Percentiles rank a stretch among this genome's conserved stretches.
These are phyloP conservation scores for Phylloscopus whistleri DNA, from an alignment of 2,113 vertebrate species.

Conservation along the genomic window DNA sequence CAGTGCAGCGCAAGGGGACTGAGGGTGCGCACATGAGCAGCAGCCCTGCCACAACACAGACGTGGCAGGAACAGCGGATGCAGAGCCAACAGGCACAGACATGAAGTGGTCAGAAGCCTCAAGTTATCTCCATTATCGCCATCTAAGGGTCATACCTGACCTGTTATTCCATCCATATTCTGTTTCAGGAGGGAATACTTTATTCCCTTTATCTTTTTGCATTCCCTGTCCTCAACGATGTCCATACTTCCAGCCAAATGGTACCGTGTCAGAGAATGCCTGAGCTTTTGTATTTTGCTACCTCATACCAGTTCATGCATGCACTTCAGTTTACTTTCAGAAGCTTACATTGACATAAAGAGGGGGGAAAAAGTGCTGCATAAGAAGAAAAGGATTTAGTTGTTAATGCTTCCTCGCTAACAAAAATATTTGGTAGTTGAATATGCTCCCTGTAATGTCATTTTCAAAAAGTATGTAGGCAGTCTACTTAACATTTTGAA, in stretches of 20 bases:
- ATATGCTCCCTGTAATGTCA: background rate
- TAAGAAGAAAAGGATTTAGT: background rate
- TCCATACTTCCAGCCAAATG: background rate
- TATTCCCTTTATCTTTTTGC: background rate
- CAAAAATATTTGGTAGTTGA: background rate
- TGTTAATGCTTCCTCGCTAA: constrained; percentile 1
- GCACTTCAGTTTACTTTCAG: constrained; percentile 18
- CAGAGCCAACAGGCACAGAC: constrained; percentile 22
- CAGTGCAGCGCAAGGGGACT: background rate
- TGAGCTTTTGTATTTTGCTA: background rate
- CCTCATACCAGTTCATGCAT: background rate
- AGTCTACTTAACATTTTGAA: background rate
- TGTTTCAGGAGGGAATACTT: background rate
- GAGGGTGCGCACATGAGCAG: background rate
- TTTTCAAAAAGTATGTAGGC: background rate
- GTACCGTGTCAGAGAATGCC: background rate
- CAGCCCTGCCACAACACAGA: constrained; percentile 9
- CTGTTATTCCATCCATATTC: background rate
- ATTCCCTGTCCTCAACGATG: background rate
- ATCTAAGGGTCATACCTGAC: background rate
- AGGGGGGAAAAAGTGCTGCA: background rate
- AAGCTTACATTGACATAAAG: background rate
- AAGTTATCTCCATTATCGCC: background rate
- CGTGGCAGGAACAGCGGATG: background rate
- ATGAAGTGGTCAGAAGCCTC: background rate